phyloP scores from a whole-genome alignment of 2,113 vertebrate genomes.

The Charina bottae region DNA sequence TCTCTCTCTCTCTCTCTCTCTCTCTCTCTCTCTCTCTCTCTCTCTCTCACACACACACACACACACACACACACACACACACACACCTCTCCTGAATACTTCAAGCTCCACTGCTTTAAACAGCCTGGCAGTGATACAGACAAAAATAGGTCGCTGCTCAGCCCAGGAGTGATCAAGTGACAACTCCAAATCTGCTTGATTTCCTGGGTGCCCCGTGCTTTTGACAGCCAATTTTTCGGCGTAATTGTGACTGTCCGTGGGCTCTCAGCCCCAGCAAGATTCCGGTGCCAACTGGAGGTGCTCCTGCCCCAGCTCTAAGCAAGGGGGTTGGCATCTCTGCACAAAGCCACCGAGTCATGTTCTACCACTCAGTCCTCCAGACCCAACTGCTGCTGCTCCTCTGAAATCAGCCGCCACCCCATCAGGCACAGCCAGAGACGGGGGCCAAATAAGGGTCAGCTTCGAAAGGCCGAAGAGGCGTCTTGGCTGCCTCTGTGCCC shows the following conservation, averaged over 20 bases:
- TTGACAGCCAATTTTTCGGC: background rate
- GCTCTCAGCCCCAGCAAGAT: background rate
- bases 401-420: background rate
- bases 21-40: background rate
- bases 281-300: background rate
- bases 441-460: background rate
- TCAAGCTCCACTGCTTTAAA: background rate
- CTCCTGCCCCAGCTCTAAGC: background rate
- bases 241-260: background rate
- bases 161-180: background rate
- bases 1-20: background rate
- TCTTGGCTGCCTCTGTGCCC: background rate
- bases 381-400: background rate
- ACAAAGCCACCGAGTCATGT: too few relatives aligned
- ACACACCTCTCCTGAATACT: background rate
- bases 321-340: background rate
- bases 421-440: background rate
- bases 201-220: background rate
- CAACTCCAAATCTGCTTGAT: accelerated
- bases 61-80: too few relatives aligned
- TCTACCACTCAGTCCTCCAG: background rate
- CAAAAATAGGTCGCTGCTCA: background rate
- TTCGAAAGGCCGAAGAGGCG: background rate
- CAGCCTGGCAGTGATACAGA: accelerated
- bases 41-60: background rate